phyloP scores from a whole-genome alignment of 1,140 invertebrate species.

The Monochamus saltuarius region DNA sequence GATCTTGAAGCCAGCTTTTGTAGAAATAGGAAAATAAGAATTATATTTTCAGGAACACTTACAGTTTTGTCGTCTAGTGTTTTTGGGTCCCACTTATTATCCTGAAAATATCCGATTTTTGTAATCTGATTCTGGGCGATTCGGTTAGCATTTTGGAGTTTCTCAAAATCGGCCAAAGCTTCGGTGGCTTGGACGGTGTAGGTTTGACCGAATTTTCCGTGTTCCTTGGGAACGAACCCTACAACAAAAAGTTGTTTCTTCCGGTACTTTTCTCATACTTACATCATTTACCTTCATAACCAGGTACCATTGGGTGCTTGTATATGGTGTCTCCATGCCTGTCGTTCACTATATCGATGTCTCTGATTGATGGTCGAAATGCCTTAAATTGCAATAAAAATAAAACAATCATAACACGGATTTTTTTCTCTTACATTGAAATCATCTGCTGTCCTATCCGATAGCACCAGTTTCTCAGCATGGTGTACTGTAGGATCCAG shows the following conservation, averaged over 20 bases:
- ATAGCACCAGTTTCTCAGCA: slow-evolving; percentile 66
- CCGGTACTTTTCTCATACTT: too few relatives aligned
- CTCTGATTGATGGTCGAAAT: slow-evolving; percentile 59
- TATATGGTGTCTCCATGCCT: slow-evolving; percentile 65
- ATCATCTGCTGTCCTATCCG: slow-evolving; percentile 61
- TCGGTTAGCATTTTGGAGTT: slow-evolving; percentile 58
- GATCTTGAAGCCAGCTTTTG: too few relatives aligned
- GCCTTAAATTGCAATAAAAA: slow-evolving; percentile 49
- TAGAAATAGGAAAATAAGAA: neutral
- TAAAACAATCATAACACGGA: neutral
- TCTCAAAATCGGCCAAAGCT: slow-evolving; percentile 67
- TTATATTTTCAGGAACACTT: slow-evolving; percentile 31
- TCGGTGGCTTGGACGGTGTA: slow-evolving; percentile 66
- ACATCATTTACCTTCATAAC: slow-evolving; percentile 62
- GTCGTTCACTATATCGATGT: slow-evolving; percentile 63
- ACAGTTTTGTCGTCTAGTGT: slow-evolving; percentile 64
- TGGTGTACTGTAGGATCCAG: slow-evolving; percentile 69
- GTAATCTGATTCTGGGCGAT: slow-evolving; percentile 57
- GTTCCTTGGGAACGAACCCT: slow-evolving; percentile 67
- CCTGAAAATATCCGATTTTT: slow-evolving; percentile 58
- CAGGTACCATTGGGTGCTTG: slow-evolving; percentile 67
- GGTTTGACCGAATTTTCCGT: slow-evolving; percentile 63
- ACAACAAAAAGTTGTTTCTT: slow-evolving; percentile 4
- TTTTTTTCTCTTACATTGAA: slow-evolving; percentile 55
- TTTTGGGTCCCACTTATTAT: slow-evolving; percentile 58